Conservation (phyloP, 2,113 vertebrate species). For the Microcebus murinus region DNA sequence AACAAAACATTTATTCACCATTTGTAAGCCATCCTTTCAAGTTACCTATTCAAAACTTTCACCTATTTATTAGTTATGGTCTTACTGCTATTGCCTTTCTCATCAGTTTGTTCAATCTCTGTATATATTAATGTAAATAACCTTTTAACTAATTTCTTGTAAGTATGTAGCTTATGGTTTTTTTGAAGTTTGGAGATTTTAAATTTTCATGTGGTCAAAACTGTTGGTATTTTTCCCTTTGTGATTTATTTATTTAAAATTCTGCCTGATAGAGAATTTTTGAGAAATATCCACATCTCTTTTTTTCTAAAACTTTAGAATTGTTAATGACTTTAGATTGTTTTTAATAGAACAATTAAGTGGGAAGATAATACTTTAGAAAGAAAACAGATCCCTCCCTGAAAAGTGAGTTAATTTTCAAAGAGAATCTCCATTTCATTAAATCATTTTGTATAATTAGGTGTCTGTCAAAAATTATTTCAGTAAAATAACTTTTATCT, state of each 20-base stretch:
- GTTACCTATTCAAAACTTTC: background rate
- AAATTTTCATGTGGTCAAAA: background rate
- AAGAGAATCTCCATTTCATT: background rate
- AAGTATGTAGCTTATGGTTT: background rate
- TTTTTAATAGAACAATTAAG: background rate
- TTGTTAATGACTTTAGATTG: background rate
- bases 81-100: background rate
- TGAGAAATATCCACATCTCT: background rate
- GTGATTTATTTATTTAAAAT: constrained; percentile 15
- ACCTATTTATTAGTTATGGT: background rate
- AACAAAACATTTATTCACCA: background rate
- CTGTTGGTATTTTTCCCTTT: background rate
- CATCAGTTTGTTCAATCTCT: background rate
- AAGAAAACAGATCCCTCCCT: background rate
- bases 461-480: background rate
- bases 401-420: background rate
- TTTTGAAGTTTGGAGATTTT: background rate
- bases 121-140: background rate
- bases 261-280: background rate
- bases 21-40: background rate
- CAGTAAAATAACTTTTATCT: background rate
- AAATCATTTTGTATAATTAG: constrained; percentile 50
- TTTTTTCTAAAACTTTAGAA: background rate
- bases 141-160: background rate
- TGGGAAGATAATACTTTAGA: background rate